These are phyloP conservation scores for Neolamprologus variostigma DNA, from an alignment of 2,113 vertebrate species.

Conservation along the genomic window DNA sequence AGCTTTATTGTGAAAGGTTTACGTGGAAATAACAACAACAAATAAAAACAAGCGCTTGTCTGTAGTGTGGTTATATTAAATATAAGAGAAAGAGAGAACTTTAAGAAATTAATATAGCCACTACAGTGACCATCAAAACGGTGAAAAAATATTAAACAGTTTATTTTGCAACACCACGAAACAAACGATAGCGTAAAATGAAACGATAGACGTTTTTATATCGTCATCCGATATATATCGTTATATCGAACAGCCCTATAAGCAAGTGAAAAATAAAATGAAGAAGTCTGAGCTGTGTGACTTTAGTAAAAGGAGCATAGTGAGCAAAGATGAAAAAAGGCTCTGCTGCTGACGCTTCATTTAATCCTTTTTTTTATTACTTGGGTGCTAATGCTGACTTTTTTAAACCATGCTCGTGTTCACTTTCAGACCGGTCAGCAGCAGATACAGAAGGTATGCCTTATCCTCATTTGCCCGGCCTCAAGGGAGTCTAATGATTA, in stretches of 20 bases:
- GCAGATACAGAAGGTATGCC: neutral
- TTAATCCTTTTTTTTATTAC: neutral
- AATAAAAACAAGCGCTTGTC: neutral
- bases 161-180: neutral
- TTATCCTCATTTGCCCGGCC: neutral
- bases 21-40: neutral
- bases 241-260: neutral
- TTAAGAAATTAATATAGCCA: neutral
- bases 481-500: neutral
- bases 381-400: neutral
- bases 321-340: neutral
- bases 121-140: fast-evolving
- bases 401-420: neutral
- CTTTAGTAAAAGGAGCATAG: neutral
- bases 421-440: neutral
- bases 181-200: neutral
- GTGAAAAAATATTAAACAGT: neutral
- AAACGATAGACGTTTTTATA: neutral
- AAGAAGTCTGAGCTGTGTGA: neutral
- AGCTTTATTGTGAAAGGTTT: neutral
- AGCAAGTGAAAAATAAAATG: neutral
- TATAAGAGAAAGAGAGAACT: neutral
- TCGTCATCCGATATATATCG: fast-evolving
- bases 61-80: neutral
- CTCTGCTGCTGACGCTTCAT: neutral